Percentiles rank a stretch among this genome's conserved stretches.
Conservation (phyloP, 2,797 vertebrate genomes). For the Tapera naevia region DNA sequence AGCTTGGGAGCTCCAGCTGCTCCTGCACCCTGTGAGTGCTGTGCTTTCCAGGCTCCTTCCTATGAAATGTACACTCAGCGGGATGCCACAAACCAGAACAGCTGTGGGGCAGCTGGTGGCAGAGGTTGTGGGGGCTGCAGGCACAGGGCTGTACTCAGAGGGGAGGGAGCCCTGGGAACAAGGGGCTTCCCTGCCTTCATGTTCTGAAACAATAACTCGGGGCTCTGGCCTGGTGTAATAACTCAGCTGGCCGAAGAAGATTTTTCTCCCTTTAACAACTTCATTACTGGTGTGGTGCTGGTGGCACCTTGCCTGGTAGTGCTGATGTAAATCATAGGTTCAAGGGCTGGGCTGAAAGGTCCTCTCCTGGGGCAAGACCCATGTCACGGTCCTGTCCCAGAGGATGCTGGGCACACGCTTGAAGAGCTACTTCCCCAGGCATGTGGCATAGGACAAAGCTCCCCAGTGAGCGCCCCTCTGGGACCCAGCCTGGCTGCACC, state of each 20-base stretch:
- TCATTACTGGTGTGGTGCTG: neutral
- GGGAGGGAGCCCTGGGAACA: no score
- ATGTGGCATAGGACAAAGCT: rapidly evolving
- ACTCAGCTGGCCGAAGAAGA: no score
- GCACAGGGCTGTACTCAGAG: rapidly evolving
- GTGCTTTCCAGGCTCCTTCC: rapidly evolving
- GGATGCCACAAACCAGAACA: neutral
- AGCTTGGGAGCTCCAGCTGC: neutral
- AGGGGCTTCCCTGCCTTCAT: neutral
- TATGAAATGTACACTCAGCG: rapidly evolving
- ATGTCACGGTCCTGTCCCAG: neutral
- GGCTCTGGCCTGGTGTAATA: neutral
- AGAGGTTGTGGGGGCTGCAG: no score
- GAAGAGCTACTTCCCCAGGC: neutral
- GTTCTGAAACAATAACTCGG: rapidly evolving
- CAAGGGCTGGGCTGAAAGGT: neutral
- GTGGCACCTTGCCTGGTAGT: neutral
- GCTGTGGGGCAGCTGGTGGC: no score
- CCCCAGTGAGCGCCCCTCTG: no score
- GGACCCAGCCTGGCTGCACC: neutral
- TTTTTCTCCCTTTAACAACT: no score
- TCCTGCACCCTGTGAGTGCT: rapidly evolving
- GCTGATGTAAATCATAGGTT: rapidly evolving
- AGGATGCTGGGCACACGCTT: rapidly evolving
- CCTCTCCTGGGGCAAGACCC: neutral